A percentile compares a stretch with the other conserved stretches of the same genome.
Evolutionary conservation across 1,140 invertebrate species (phyloP).

Genomic region (Leucophenga varia): DNA sequence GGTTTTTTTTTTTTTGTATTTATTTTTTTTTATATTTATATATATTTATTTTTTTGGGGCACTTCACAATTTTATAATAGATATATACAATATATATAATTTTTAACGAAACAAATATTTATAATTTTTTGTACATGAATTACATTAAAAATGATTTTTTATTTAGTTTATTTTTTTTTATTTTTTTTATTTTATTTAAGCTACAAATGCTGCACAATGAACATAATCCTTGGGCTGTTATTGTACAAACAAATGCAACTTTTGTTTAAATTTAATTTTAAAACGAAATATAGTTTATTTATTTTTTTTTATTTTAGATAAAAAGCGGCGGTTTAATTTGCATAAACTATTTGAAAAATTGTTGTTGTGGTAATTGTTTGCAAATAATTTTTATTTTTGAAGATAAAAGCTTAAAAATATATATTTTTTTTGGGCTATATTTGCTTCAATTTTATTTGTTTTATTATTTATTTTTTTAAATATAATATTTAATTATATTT

Average conservation of each 20-base stretch:
- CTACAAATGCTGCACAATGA: conserved; percentile 36
- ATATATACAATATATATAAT: too few relatives aligned
- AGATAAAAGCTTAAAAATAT: conserved; percentile 13
- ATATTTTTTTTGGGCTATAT: conserved; percentile 12
- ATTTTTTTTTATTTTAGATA: neutral
- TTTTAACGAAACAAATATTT: too few relatives aligned
- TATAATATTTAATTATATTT: conserved; percentile 8
- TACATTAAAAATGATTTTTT: neutral
- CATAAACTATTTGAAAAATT: neutral
- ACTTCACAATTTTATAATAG: too few relatives aligned
- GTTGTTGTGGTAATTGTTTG: conserved; percentile 11
- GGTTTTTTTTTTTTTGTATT: too few relatives aligned
- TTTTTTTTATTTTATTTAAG: conserved; percentile 10
- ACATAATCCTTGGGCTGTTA: conserved; percentile 57
- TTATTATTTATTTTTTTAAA: conserved; percentile 14
- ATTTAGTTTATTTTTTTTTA: neutral
- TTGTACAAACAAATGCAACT: conserved; percentile 23
- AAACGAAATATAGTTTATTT: conserved; percentile 2
- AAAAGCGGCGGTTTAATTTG: too few relatives aligned
- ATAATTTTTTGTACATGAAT: conserved; percentile 1
- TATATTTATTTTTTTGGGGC: too few relatives aligned
- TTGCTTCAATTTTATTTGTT: neutral
- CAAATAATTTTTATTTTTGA: conserved; percentile 11
- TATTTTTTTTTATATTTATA: too few relatives aligned
- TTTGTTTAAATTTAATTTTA: neutral